A percentile compares a stretch with the other conserved stretches of the same genome.
These are phyloP conservation scores for Centroberyx gerrardi DNA, from an alignment of 2,797 vertebrate genomes.

Conservation along the genomic window DNA sequence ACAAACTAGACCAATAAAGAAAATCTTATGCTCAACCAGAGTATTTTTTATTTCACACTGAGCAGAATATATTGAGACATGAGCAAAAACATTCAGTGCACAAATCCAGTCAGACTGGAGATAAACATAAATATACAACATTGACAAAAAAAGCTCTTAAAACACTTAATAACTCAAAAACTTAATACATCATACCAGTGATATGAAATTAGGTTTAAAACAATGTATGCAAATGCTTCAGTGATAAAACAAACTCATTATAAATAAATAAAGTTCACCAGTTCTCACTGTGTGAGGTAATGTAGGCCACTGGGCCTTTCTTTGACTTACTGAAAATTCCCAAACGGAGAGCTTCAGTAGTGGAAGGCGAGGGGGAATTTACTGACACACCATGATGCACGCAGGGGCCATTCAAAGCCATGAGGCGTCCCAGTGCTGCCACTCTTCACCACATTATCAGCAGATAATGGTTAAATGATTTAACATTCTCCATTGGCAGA, in stretches of 20 bases:
- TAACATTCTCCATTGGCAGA: slow-evolving; percentile 13
- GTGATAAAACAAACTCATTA: slow-evolving; percentile 14
- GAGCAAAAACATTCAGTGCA: slow-evolving; percentile 22
- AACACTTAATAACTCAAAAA: too few relatives aligned
- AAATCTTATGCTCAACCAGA: background rate
- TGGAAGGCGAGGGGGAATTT: background rate
- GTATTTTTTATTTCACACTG: slow-evolving; percentile 60
- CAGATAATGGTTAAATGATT: slow-evolving; percentile 22
- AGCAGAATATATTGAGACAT: slow-evolving; percentile 37
- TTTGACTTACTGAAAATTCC: background rate
- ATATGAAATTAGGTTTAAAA: slow-evolving; percentile 33
- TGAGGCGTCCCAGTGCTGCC: slow-evolving; percentile 21
- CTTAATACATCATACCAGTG: background rate
- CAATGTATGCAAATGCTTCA: slow-evolving; percentile 30
- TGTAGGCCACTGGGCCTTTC: slow-evolving; percentile 1
- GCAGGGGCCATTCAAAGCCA: slow-evolving; percentile 1
- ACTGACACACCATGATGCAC: slow-evolving; percentile 2
- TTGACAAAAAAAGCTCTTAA: background rate
- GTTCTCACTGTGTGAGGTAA: slow-evolving; percentile 34
- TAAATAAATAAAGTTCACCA: slow-evolving; percentile 42
- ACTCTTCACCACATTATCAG: slow-evolving; percentile 6
- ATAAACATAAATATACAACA: slow-evolving; percentile 51
- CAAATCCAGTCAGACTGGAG: slow-evolving; percentile 20
- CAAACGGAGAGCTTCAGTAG: slow-evolving; percentile 11
- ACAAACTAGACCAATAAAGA: background rate